Percentiles rank a stretch among this genome's conserved stretches.
These are phyloP conservation scores for Corapipo altera DNA, from an alignment of 2,113 vertebrate genomes.

Conservation along the genomic window DNA sequence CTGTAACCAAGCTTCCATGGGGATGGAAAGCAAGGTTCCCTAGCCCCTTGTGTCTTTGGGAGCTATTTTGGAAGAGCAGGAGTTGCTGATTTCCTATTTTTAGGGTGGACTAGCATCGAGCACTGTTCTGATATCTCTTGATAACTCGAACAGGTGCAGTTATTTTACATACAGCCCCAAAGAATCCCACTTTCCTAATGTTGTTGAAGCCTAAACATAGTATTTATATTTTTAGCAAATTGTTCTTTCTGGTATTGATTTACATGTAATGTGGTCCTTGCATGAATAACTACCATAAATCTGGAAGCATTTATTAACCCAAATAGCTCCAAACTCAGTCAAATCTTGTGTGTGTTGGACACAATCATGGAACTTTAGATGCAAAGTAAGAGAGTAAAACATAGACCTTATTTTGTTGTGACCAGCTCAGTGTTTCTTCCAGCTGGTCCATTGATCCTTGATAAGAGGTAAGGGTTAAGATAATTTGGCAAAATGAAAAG, in stretches of 20 bases:
- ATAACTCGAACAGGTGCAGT: background rate
- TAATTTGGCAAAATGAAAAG: constrained; percentile 8
- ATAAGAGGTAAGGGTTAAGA: constrained; percentile 10
- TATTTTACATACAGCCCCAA: background rate
- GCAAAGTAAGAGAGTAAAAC: background rate
- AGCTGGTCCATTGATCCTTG: background rate
- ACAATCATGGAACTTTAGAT: background rate
- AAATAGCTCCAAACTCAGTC: constrained; percentile 26
- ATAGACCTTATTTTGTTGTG: background rate
- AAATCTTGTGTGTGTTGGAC: constrained; percentile 10
- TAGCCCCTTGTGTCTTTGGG: background rate
- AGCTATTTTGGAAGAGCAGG: background rate
- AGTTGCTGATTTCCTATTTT: background rate
- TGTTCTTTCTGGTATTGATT: constrained; percentile 67
- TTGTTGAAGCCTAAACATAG: background rate
- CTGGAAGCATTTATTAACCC: constrained; percentile 22
- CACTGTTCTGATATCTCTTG: background rate
- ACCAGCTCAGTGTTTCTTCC: background rate
- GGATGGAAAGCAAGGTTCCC: background rate
- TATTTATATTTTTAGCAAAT: constrained; percentile 67
- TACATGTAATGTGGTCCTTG: constrained; percentile 28
- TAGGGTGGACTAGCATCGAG: background rate
- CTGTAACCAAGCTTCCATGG: background rate
- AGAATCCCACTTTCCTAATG: constrained; percentile 15
- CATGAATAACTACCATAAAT: constrained; percentile 50